Base-by-base conservation (phyloP, 2,888 invertebrate genomes). In the Leptinotarsa juncta region DNA sequence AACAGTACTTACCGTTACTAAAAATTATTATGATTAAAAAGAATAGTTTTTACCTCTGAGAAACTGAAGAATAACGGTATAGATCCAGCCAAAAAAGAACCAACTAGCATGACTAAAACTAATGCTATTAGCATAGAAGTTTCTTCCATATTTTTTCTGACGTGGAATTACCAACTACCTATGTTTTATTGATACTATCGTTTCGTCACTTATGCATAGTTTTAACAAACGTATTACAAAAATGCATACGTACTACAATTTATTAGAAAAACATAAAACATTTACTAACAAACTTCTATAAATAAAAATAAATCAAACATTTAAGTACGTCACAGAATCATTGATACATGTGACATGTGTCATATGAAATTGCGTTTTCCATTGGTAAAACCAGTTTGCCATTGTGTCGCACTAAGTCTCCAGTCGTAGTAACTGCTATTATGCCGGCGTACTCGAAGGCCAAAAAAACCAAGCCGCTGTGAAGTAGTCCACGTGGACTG, bases 51-150 rank as follows among this genome's bases (percentile, higher is more conserved):
- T 89, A 97, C 98, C 94, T 99, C 99, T 50, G 98, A 98, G 88
- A 99, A 92, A 83, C 93, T 94, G 87, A 99, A 95, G 80, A 97
- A 95, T 79, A 99, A 89, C 26, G 99, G 99, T 85, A 99, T 95
- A 76, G 95, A 96, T 70, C 99, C 99, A 81, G 98, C 95, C 70
- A 98, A 88, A 89, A 97, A 99, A 72, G 98, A 98, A 1, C 99
- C 99, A 73, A 98, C 91, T 78, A 99, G 90, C 99, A 99, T 99
- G 74, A 99, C 96, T 84, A 96, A 84, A 72, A 94, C 95, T 67
- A 98, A 89, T 82, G 96, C 90, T 87, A 97, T 89, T 76, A 98
- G 90, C 81, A 97, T 93, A 81, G 93, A 89, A 67, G 95, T 94
- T 85, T 96, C 96, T 86, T 96, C 96, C 95, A 96, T 95, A 81